These are phyloP conservation scores for Diadophis punctatus DNA, from an alignment of 2,113 vertebrate genomes.

Conservation along the genomic window DNA sequence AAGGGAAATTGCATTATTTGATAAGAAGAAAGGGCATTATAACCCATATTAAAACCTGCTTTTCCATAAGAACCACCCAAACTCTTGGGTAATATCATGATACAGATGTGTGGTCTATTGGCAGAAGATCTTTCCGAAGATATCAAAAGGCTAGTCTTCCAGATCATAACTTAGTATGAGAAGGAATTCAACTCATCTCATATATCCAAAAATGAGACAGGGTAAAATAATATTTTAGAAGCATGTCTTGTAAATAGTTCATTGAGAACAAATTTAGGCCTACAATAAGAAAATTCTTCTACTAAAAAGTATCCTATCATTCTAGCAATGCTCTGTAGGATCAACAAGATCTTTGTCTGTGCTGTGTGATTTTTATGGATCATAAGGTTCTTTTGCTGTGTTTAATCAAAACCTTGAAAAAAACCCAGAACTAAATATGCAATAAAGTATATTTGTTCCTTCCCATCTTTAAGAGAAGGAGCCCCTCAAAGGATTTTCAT, in stretches of 20 bases:
- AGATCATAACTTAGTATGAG: rapidly evolving
- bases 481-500: not conserved
- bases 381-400: not conserved
- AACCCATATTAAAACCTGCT: slow-evolving; percentile 51
- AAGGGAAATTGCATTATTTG: slow-evolving; percentile 51
- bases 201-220: not conserved
- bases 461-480: not conserved
- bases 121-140: not conserved
- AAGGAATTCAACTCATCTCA: rapidly evolving
- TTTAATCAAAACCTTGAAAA: not conserved
- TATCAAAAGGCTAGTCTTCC: rapidly evolving
- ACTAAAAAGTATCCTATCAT: not conserved
- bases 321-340: not conserved
- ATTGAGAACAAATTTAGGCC: not conserved
- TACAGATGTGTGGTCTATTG: not conserved
- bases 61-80: slow-evolving; percentile 10
- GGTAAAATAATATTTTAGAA: not conserved
- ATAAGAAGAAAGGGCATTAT: slow-evolving; percentile 40
- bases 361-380: not conserved
- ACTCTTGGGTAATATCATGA: rapidly evolving
- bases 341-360: not conserved
- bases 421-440: not conserved
- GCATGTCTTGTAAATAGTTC: not conserved
- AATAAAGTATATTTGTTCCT: not conserved
- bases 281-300: not conserved